Conservation (phyloP, 2,888 invertebrate species). For the Branchellion lobata region DNA sequence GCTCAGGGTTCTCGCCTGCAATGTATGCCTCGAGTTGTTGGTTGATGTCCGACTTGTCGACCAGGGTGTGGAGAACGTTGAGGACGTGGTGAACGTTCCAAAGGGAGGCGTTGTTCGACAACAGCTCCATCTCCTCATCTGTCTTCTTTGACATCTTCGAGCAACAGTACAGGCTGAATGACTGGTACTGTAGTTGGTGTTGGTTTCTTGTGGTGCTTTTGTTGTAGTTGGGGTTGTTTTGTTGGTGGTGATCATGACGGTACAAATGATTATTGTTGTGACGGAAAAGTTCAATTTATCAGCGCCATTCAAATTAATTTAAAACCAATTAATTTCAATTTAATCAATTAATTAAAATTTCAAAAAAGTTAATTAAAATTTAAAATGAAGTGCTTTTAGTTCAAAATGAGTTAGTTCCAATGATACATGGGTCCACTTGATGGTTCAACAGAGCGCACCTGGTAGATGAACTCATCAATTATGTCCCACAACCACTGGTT, state of each 20-base stretch:
- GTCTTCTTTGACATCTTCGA: constrained; percentile 67
- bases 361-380: too few species aligned
- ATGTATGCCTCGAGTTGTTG: constrained; percentile 83
- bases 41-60: constrained; percentile 97
- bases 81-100: constrained; percentile 67
- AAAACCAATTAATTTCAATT: too few species aligned
- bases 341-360: too few species aligned
- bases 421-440: too few species aligned
- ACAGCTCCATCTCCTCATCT: constrained; percentile 65
- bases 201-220: too few species aligned
- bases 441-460: too few species aligned
- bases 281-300: too few species aligned
- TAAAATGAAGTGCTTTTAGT: too few species aligned
- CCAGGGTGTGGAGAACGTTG: constrained; percentile 93
- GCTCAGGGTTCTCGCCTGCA: constrained; percentile 61
- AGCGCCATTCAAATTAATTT: too few species aligned
- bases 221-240: too few species aligned
- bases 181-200: constrained; percentile 63
- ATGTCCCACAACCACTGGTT: constrained; percentile 99
- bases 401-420: too few species aligned
- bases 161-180: constrained; percentile 76
- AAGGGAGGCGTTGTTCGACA: constrained; percentile 77
- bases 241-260: too few species aligned
- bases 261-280: background rate
- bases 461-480: constrained; percentile 98